Evolutionary conservation across 2,888 invertebrate genomes (phyloP).

Genomic region (Nomada fucata): DNA sequence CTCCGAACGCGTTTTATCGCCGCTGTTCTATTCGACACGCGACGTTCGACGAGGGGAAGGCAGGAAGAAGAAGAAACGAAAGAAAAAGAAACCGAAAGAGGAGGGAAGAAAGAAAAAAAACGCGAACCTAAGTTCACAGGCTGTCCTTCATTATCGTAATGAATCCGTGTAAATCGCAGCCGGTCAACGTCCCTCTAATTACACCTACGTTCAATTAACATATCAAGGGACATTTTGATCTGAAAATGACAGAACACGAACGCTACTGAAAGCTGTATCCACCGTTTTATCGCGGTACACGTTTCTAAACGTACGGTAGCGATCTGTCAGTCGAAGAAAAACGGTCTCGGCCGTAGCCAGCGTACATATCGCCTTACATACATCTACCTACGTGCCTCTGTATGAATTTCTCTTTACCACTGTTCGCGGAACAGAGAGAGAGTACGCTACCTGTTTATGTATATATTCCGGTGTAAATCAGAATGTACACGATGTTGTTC

Average conservation of each 20-base stretch:
- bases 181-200: conserved; percentile 53
- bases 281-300: conserved; percentile 63
- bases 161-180: conserved; percentile 35
- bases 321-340: conserved; percentile 75
- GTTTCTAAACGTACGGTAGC: conserved; percentile 75
- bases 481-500: conserved; percentile 44
- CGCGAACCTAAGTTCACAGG: conserved; percentile 5
- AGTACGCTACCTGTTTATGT: conserved; percentile 26
- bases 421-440: not conserved
- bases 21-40: conserved; percentile 20
- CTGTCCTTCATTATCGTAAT: conserved; percentile 53
- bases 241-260: conserved; percentile 60
- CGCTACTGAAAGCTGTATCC: conserved; percentile 52
- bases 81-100: not conserved
- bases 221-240: conserved; percentile 61
- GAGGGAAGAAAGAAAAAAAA: not conserved
- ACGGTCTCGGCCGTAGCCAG: conserved; percentile 57
- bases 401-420: conserved; percentile 53
- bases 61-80: not conserved
- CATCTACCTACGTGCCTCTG: conserved; percentile 53
- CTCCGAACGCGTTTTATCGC: conserved; percentile 21
- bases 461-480: conserved; percentile 39
- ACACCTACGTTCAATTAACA: conserved; percentile 54
- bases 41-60: not conserved
- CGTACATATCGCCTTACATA: conserved; percentile 51